Evolutionary conservation across 2,113 vertebrate genomes (phyloP).

Genomic region (Lepus timidus): DNA sequence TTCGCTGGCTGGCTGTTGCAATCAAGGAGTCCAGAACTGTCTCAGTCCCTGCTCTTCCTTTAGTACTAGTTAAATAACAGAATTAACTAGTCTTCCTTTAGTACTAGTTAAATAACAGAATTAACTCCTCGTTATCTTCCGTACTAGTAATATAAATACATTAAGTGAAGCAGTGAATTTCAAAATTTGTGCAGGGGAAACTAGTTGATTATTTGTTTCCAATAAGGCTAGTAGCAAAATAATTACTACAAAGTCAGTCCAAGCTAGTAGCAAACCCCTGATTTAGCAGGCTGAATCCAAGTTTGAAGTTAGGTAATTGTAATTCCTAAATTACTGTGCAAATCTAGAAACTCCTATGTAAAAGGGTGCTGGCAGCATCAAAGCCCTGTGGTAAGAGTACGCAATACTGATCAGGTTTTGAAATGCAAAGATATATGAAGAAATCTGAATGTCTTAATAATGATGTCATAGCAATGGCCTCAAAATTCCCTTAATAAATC

Average conservation of each 20-base stretch:
- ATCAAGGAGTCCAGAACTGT: conserved; percentile 63
- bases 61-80: conserved; percentile 27
- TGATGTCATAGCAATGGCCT: conserved; percentile 39
- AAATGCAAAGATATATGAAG: conserved; percentile 69
- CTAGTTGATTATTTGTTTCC: conserved; percentile 78
- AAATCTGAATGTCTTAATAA: conserved; percentile 47
- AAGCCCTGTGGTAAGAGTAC: conserved; percentile 56
- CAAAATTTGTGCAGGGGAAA: conserved; percentile 79
- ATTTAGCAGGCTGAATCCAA: conserved; percentile 77
- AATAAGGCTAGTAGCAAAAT: conserved; percentile 77
- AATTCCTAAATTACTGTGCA: conserved; percentile 78
- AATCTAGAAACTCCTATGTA: conserved; percentile 67
- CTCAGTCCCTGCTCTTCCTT: conserved; percentile 73
- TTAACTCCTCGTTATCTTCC: conserved; percentile 26
- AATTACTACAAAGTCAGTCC: conserved; percentile 68
- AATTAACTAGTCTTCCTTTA: not conserved
- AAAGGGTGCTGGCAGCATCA: conserved; percentile 73
- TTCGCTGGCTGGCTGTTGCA: conserved; percentile 75
- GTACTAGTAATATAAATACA: conserved; percentile 60
- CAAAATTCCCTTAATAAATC: conserved; percentile 66
- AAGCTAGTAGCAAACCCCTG: conserved; percentile 77
- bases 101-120: conserved; percentile 51
- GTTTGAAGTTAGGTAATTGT: conserved; percentile 73
- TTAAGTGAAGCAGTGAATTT: conserved; percentile 72
- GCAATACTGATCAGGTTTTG: conserved; percentile 67